A percentile compares a stretch with the other conserved stretches of the same genome.
phyloP scores from a whole-genome alignment of 2,888 invertebrate genomes.

The Agrilus biguttatus region DNA sequence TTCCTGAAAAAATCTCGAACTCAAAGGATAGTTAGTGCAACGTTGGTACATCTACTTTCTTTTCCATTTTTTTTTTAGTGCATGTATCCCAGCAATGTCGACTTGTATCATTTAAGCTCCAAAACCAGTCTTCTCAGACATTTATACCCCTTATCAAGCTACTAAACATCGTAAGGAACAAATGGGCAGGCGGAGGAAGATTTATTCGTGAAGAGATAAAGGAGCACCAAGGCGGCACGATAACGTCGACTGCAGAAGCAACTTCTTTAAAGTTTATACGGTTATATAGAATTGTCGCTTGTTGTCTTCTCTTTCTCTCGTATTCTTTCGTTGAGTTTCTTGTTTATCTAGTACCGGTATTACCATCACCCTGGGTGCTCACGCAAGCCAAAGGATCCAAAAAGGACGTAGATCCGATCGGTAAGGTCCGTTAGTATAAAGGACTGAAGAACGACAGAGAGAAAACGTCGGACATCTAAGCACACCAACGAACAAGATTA shows the following conservation, averaged over 20 bases:
- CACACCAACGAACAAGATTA: slow-evolving; percentile 31
- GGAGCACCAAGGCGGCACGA: slow-evolving; percentile 24
- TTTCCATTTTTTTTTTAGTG: too few relatives aligned
- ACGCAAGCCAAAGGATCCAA: slow-evolving; percentile 17
- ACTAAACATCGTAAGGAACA: too few relatives aligned
- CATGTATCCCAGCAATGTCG: too few relatives aligned
- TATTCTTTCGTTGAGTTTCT: neutral
- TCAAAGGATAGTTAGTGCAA: too few relatives aligned
- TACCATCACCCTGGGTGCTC: too few relatives aligned
- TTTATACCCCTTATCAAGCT: too few relatives aligned
- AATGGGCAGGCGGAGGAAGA: slow-evolving; percentile 10
- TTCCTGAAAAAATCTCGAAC: too few relatives aligned
- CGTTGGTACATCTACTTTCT: too few relatives aligned
- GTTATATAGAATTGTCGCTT: slow-evolving; percentile 19
- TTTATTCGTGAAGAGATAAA: slow-evolving; percentile 26
- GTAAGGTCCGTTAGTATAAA: slow-evolving; percentile 14
- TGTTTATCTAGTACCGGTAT: too few relatives aligned
- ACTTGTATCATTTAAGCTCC: too few relatives aligned
- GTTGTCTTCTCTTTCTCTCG: slow-evolving; percentile 21
- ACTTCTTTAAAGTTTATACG: slow-evolving; percentile 27
- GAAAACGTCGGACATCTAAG: slow-evolving; percentile 24
- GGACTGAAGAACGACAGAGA: too few relatives aligned
- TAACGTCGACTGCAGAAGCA: slow-evolving; percentile 28
- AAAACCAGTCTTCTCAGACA: too few relatives aligned
- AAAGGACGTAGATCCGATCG: slow-evolving; percentile 19